A percentile compares a stretch with the other conserved stretches of the same genome.
phyloP scores from a whole-genome alignment of 2,797 vertebrate species.

The Sciurus carolinensis region DNA sequence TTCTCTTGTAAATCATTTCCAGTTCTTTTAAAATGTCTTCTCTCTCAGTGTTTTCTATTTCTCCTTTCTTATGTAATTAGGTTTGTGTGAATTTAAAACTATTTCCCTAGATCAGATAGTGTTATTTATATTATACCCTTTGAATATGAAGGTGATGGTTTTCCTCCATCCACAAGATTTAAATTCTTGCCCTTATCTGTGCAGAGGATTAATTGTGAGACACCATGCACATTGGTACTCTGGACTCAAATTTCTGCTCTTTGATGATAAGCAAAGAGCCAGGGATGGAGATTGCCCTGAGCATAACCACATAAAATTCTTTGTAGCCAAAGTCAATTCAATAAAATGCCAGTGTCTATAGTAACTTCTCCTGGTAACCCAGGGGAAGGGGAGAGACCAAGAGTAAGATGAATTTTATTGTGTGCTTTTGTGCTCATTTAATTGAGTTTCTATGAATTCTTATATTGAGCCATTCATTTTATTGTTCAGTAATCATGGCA shows the following conservation, averaged over 20 bases:
- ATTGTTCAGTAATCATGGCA: slow-evolving; percentile 14
- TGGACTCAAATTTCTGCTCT: slow-evolving; percentile 57
- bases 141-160: slow-evolving; percentile 39
- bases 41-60: slow-evolving; percentile 32
- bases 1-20: slow-evolving; percentile 53
- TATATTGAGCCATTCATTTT: background rate
- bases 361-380: background rate
- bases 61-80: slow-evolving; percentile 24
- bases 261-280: slow-evolving; percentile 16
- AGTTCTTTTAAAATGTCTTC: slow-evolving; percentile 15
- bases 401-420: background rate
- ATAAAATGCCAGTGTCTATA: slow-evolving; percentile 29
- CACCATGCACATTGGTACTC: background rate
- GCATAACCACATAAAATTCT: slow-evolving; percentile 52
- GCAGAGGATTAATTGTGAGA: background rate
- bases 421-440: slow-evolving; percentile 58
- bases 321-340: slow-evolving; percentile 33
- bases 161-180: slow-evolving; percentile 54
- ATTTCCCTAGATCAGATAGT: slow-evolving; percentile 21
- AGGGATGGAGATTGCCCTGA: background rate
- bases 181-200: slow-evolving; percentile 69
- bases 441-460: slow-evolving; percentile 37
- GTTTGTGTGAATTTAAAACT: slow-evolving; percentile 57
- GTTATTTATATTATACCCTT: slow-evolving; percentile 34
- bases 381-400: slow-evolving; percentile 52